A percentile compares a stretch with the other conserved stretches of the same genome.
phyloP scores from a whole-genome alignment of 2,797 vertebrate genomes.

The Xiphophorus birchmanni region DNA sequence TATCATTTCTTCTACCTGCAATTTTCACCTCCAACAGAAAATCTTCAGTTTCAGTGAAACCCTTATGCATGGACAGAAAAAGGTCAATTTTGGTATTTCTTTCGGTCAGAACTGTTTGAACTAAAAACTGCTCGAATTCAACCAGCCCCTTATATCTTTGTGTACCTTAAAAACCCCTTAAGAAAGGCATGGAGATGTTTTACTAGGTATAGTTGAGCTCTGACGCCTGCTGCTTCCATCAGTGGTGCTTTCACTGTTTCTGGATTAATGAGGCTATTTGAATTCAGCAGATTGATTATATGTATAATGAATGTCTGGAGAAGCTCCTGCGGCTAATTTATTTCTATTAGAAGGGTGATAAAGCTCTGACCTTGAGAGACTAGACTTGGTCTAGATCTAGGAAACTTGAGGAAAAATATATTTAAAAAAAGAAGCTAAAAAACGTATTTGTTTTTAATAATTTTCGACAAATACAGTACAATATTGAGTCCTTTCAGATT shows the following conservation, averaged over 20 bases:
- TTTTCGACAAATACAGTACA: neutral
- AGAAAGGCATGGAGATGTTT: neutral
- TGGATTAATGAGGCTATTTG: neutral
- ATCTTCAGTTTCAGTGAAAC: neutral
- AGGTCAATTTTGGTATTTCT: neutral
- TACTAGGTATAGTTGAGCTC: neutral
- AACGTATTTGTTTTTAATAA: neutral
- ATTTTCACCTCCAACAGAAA: neutral
- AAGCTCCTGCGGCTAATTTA: neutral
- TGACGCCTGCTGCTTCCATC: neutral
- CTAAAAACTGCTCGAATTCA: neutral
- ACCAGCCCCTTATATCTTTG: neutral
- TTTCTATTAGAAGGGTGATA: neutral
- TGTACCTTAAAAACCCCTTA: neutral
- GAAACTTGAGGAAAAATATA: neutral
- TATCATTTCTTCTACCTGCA: neutral
- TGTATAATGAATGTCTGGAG: neutral
- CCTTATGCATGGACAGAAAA: neutral
- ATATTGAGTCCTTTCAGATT: too few species aligned
- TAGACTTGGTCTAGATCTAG: neutral
- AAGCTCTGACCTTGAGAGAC: neutral
- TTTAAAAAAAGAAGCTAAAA: neutral
- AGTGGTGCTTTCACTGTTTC: neutral
- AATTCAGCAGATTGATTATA: constrained; percentile 1
- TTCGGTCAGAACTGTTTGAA: neutral